phyloP scores from a whole-genome alignment of 2,113 vertebrate genomes.

The Peucedramus taeniatus region DNA sequence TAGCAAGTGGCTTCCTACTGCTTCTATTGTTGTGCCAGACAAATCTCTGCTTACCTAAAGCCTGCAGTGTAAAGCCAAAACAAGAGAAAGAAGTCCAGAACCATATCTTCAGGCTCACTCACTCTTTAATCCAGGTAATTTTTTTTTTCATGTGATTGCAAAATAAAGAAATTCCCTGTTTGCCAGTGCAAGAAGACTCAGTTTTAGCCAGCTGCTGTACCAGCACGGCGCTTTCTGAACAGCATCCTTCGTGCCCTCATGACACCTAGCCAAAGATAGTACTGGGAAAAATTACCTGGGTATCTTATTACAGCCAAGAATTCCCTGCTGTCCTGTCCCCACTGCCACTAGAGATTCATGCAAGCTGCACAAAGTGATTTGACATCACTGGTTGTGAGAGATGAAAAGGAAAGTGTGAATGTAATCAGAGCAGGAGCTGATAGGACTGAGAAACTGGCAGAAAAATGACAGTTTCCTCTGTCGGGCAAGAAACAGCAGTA shows the following conservation, averaged over 20 bases:
- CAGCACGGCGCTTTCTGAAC: neutral
- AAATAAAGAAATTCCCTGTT: neutral
- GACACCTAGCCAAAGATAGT: neutral
- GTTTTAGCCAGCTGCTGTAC: neutral
- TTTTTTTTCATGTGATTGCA: neutral
- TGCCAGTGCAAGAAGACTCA: neutral
- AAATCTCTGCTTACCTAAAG: neutral
- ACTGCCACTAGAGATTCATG: neutral
- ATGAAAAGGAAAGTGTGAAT: neutral
- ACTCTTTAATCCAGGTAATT: fast-evolving
- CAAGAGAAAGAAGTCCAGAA: neutral
- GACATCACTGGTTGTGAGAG: neutral
- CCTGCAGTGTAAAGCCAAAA: neutral
- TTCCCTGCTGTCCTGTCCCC: neutral
- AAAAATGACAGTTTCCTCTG: neutral
- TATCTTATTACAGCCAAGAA: neutral
- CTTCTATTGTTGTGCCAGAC: neutral
- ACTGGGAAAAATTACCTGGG: neutral
- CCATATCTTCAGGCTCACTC: fast-evolving
- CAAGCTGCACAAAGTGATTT: neutral
- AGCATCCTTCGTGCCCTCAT: neutral
- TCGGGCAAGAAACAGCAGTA: fast-evolving
- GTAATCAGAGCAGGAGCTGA: neutral
- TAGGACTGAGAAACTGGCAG: neutral
- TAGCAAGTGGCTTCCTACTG: neutral